These are phyloP conservation scores for Pollimyrus isidori DNA, from an alignment of 2,113 vertebrate genomes.

Conservation along the genomic window DNA sequence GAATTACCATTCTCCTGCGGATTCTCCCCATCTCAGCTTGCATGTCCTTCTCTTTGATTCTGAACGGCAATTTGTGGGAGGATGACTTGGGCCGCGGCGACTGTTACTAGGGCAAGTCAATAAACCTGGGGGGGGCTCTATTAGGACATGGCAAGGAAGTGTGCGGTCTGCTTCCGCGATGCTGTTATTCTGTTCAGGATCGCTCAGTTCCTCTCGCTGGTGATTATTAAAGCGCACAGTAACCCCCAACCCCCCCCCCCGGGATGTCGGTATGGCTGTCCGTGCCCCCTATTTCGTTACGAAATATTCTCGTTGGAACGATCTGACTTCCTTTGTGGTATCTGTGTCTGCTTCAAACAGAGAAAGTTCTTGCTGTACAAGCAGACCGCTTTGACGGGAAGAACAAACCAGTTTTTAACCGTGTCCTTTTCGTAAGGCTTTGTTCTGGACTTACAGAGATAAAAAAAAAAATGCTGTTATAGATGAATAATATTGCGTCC, in stretches of 20 bases:
- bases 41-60: not conserved
- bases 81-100: not conserved
- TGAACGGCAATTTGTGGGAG: not conserved
- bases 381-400: not conserved
- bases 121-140: not conserved
- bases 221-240: not conserved
- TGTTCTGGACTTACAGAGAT: not conserved
- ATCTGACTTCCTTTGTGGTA: slow-evolving; percentile 5
- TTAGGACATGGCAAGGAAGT: not conserved
- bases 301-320: slow-evolving; percentile 1
- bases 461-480: not conserved
- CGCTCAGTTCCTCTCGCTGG: not conserved
- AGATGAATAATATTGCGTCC: not conserved
- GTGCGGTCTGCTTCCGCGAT: not conserved
- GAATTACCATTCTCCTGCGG: not conserved
- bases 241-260: too few relatives aligned
- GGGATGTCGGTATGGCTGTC: not conserved
- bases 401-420: not conserved
- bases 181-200: not conserved
- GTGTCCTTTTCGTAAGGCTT: not conserved
- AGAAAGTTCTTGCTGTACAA: not conserved
- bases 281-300: not conserved
- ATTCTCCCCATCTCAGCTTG: not conserved
- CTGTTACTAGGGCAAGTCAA: not conserved
- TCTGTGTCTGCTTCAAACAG: not conserved